Evolutionary conservation across 2,888 invertebrate genomes (phyloP).

Genomic region (Schizaphis graminum): DNA sequence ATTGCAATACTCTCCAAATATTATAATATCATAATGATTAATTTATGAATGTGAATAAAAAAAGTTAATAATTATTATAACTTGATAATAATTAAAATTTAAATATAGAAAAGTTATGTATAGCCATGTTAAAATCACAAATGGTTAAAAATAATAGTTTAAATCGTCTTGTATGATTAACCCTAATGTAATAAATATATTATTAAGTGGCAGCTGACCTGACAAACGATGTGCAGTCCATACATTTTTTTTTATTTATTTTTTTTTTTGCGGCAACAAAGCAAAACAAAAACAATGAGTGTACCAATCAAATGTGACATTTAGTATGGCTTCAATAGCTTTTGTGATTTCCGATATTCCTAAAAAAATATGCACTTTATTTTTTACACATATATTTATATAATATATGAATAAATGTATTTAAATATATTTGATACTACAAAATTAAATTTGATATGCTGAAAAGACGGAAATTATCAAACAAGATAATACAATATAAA

Average conservation of each 20-base stretch:
- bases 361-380: not conserved
- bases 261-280: not conserved
- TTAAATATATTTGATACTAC: not conserved
- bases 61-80: not conserved
- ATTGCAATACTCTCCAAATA: not conserved
- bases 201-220: not conserved
- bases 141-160: not conserved
- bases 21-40: not conserved
- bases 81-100: not conserved
- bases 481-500: not conserved
- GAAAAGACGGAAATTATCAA: not conserved
- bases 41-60: not conserved
- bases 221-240: not conserved
- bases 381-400: no score
- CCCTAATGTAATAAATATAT: not conserved
- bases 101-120: not conserved
- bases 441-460: not conserved
- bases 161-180: not conserved
- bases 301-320: not conserved
- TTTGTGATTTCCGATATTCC: not conserved
- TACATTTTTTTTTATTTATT: not conserved
- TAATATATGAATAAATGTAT: not conserved
- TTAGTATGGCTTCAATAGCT: not conserved
- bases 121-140: not conserved
- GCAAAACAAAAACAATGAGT: not conserved